Evolutionary conservation across 2,888 invertebrate genomes (phyloP), one percentile per base, ranked within the genome.

Genomic region (Callosobruchus maculatus): DNA sequence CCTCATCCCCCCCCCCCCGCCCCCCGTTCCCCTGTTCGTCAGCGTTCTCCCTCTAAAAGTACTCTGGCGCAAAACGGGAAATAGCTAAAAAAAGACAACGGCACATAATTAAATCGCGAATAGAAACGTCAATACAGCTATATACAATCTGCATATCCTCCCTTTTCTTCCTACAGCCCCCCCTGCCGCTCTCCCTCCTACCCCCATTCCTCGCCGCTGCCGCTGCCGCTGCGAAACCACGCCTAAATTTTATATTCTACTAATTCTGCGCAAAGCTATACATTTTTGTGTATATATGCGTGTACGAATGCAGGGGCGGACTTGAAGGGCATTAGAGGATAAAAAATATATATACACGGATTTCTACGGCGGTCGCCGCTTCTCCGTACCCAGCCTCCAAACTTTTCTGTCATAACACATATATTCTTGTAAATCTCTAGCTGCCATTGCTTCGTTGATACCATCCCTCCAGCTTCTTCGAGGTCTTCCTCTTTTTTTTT

Each of bases 121-220:
- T 87, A 86, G 86, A 85, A 87, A 87, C 86, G 86, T 87, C 87
- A 86, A 87, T 87, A 87, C 85, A 84, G 82, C 84, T 79, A 81
- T 79, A 79, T 77, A 80, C 78, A 79, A 82, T 83, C 82, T 82
- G 84, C 83, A 84, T 84, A 82, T 83, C 81, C 81, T 84, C 85
- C 75, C 79, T 78, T 77, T 78, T 79, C 76, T 77, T 77, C 75
- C 74, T 75, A 20, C 71, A 13, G 13, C 21, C 67, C 22, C 20
- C 67, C 67, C 67, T 21, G n/a, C n/a, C n/a, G n/a, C 2, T 76
- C 73, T 76, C 72, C 73, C 72, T 77, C 76, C 76, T 78, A 75
- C 75, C 75, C 67, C 76, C 74, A 74, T 71, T 75, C 76, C 75
- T 73, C 76, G 71, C 76, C 72, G 74, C 74, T 75, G 73, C 75